Base-by-base conservation (phyloP, 1,140 invertebrate species). In the Aethina tumida region DNA sequence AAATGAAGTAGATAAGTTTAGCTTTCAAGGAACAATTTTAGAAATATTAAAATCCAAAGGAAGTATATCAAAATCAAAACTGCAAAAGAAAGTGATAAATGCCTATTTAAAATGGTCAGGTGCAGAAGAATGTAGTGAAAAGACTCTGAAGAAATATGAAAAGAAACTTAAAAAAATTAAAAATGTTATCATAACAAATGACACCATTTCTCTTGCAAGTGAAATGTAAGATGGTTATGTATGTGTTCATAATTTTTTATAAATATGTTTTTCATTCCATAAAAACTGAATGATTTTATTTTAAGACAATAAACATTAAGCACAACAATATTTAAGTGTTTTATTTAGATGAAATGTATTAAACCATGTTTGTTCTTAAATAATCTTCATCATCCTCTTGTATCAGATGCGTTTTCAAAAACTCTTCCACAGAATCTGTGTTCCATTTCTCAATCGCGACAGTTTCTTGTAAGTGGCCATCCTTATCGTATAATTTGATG, bases 401-500 rank as follows among this genome's bases (percentile, higher is more conserved):
- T 22, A 70, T 59, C 41, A 96, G 68, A 73, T 91, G 83, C 22
- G 86, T 88, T 22, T 78, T 79, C 20, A 96, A 74, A 67, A 95
- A 96, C 66, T 95, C 92, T 64, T 93, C 86, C 1, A 96, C 82
- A 7, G 90, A 86, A 57, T 97, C 92, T 4, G 92, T 97, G 60
- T 96, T 86, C 93, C 92, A 97, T 61, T 94, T 93, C 47, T 93
- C 89, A 59, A 97, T 95, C 22, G 91, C 88, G 3, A 97, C 72
- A 28, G 82, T 81, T 57, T 92, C 86, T 62, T 80, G 75, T 9
- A 90, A 70, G 57, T 84, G 81, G 16, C 81, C 82, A 54, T 82
- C 78, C 33, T 76, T 78, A 59, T 96, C 83, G 41, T 88, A 70
- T 15, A 97, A 63, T 59, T 92, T 92, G 21, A 97, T 92, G 29